Conservation (phyloP, 2,888 invertebrate species). For the Apantesis nais region DNA sequence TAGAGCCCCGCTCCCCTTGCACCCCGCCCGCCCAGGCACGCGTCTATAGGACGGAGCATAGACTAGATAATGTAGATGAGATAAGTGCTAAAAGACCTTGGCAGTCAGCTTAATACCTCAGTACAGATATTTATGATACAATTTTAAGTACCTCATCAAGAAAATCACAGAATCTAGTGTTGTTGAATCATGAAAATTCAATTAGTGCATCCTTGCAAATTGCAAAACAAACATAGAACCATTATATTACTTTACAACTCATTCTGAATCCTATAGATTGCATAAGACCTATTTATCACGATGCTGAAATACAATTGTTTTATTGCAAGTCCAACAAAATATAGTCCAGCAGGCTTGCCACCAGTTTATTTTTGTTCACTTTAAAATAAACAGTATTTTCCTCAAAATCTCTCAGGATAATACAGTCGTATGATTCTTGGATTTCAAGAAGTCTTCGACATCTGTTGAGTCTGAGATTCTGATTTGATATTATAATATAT, state of each 20-base stretch:
- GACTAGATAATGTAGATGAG: slow-evolving; percentile 59
- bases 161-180: background rate
- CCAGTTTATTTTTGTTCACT: background rate
- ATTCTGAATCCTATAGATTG: background rate
- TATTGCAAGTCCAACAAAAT: background rate
- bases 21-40: slow-evolving; percentile 68
- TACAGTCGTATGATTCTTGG: no score
- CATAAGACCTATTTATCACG: background rate
- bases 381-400: no score
- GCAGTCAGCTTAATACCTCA: slow-evolving; percentile 29
- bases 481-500: no score
- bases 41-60: slow-evolving; percentile 62
- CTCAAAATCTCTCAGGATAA: no score
- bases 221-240: background rate
- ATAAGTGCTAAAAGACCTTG: slow-evolving; percentile 51
- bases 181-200: background rate
- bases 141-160: background rate
- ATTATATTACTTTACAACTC: background rate
- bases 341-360: background rate
- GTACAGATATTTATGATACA: slow-evolving; percentile 6
- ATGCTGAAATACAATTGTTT: background rate
- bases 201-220: background rate
- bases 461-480: no score
- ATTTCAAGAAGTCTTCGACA: no score
- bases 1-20: slow-evolving; percentile 51